Percentiles rank a stretch among this genome's conserved stretches.
phyloP scores from a whole-genome alignment of 1,140 invertebrate species.

The Manduca sexta region DNA sequence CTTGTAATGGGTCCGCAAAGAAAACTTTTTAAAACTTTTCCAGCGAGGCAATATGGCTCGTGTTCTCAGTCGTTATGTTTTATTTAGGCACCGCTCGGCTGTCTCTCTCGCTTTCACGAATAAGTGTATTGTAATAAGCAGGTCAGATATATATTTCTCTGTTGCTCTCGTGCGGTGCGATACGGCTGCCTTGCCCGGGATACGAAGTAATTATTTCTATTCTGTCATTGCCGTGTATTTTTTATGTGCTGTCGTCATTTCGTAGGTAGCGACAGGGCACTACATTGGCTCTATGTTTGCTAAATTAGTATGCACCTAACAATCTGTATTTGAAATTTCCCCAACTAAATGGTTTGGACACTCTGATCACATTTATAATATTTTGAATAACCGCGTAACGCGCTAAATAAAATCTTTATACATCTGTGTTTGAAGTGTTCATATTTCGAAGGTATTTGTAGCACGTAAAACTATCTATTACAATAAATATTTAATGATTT shows the following conservation, averaged over 20 bases:
- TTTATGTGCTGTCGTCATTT: slow-evolving; percentile 52
- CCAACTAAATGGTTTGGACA: too few species aligned
- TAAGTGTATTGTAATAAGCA: slow-evolving; percentile 21
- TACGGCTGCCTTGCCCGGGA: slow-evolving; percentile 64
- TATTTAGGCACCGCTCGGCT: slow-evolving; percentile 66
- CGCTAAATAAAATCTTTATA: too few species aligned
- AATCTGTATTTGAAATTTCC: too few species aligned
- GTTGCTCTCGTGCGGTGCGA: slow-evolving; percentile 29
- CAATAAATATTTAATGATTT: too few species aligned
- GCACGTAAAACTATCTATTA: too few species aligned
- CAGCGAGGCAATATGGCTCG: slow-evolving; percentile 74
- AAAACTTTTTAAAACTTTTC: slow-evolving; percentile 75
- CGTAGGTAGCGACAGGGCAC: slow-evolving; percentile 32
- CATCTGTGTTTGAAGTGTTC: too few species aligned
- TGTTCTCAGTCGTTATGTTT: slow-evolving; percentile 71
- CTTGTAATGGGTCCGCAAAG: slow-evolving; percentile 74
- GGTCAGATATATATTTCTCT: slow-evolving; percentile 40
- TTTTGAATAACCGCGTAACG: too few species aligned
- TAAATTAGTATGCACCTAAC: slow-evolving; percentile 13
- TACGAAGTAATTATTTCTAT: slow-evolving; percentile 72
- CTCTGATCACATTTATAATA: too few species aligned
- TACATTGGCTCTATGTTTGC: slow-evolving; percentile 5
- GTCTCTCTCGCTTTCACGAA: slow-evolving; percentile 38
- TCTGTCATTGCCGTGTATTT: slow-evolving; percentile 70
- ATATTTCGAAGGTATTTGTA: too few species aligned